A percentile compares a stretch with the other conserved stretches of the same genome.
Conservation (phyloP, 1,140 invertebrate genomes). For the Drosophila ercepeae region DNA sequence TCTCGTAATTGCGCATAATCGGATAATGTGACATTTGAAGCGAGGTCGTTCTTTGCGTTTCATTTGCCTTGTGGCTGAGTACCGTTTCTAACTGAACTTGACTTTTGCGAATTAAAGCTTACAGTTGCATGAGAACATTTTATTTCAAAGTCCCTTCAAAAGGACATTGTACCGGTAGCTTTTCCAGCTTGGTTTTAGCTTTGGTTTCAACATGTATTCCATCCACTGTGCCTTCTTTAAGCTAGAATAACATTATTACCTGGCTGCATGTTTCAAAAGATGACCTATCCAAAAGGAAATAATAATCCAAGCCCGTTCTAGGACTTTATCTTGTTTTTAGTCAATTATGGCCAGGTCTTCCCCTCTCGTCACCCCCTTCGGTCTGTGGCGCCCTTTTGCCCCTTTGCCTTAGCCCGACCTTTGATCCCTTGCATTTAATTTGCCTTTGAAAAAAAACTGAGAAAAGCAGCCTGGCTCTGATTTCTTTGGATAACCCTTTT, state of each 20-base stretch:
- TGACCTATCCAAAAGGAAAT: constrained; percentile 16
- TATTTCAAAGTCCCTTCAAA: constrained; percentile 3
- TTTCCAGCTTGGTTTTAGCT: not conserved
- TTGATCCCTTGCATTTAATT: constrained; percentile 70
- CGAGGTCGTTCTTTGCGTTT: constrained; percentile 45
- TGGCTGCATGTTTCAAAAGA: constrained; percentile 36
- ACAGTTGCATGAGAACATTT: constrained; percentile 19
- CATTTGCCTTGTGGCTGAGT: constrained; percentile 64
- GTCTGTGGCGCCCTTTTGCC: constrained; percentile 4
- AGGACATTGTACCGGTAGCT: not conserved
- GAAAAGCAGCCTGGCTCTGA: constrained; percentile 45
- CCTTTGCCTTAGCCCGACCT: constrained; percentile 47
- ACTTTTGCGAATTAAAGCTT: constrained; percentile 29
- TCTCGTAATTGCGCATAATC: constrained; percentile 70
- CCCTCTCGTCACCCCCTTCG: constrained; percentile 2
- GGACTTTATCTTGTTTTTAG: constrained; percentile 65
- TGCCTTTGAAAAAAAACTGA: constrained; percentile 50
- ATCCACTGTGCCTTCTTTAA: constrained; percentile 33
- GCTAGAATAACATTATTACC: constrained; percentile 48
- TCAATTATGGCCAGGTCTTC: constrained; percentile 61
- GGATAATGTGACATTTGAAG: constrained; percentile 67
- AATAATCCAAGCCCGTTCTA: constrained; percentile 32
- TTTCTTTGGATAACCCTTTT: constrained; percentile 51
- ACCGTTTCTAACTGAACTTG: constrained; percentile 31
- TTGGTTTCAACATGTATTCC: not conserved